phyloP scores from a whole-genome alignment of 2,888 invertebrate genomes.

The Melangyna quadrimaculata region DNA sequence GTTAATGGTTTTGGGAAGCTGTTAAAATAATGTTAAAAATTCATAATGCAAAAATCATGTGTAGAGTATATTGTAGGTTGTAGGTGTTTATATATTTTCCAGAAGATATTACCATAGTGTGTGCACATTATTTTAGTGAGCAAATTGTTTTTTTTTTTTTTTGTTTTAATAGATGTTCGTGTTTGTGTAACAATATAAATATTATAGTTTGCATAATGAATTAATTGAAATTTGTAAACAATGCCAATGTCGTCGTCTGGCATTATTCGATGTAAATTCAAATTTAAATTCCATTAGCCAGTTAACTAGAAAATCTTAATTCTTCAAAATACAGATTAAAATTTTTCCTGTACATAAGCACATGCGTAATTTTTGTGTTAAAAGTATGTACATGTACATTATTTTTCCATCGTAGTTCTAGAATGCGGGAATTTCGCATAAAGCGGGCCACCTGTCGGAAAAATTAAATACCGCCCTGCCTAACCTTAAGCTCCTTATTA shows the following conservation, averaged over 20 bases:
- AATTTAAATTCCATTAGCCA: neutral
- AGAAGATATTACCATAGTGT: neutral
- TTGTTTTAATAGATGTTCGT: neutral
- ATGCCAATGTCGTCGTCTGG: neutral
- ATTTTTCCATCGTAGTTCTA: too few relatives aligned
- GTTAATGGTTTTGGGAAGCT: conserved; percentile 15
- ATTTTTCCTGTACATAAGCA: too few relatives aligned
- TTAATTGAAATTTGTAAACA: neutral
- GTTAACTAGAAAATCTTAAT: neutral
- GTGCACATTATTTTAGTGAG: neutral
- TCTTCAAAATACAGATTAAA: too few relatives aligned
- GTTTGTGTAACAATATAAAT: neutral
- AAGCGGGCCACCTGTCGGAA: too few relatives aligned
- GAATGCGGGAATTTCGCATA: too few relatives aligned
- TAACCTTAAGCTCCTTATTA: too few relatives aligned
- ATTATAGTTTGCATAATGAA: neutral
- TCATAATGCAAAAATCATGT: neutral
- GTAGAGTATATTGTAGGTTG: neutral
- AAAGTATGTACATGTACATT: too few relatives aligned
- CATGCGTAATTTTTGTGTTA: too few relatives aligned
- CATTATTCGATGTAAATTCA: neutral
- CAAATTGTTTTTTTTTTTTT: neutral
- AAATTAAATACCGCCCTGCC: too few relatives aligned
- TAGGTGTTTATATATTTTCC: neutral
- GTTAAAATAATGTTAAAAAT: neutral